Conservation (phyloP, 2,113 vertebrate genomes). For the Paraplagusia blochii region DNA sequence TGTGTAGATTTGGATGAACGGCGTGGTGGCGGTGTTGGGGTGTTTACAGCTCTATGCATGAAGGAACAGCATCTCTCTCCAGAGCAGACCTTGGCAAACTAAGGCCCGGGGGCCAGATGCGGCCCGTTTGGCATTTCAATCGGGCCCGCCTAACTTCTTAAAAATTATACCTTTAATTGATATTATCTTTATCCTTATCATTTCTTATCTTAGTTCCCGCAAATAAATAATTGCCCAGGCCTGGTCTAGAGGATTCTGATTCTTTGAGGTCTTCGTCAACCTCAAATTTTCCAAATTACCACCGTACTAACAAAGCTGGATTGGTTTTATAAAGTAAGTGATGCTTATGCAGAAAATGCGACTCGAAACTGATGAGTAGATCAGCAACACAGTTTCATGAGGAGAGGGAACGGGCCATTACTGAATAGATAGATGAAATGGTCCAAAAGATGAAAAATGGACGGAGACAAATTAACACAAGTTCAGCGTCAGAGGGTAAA, state of each 20-base stretch:
- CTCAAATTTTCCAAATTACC: slow-evolving; percentile 42
- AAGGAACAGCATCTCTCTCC: slow-evolving; percentile 25
- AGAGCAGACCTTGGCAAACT: too few species aligned
- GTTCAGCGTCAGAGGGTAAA: slow-evolving; percentile 10
- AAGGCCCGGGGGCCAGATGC: too few species aligned
- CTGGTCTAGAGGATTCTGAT: too few species aligned
- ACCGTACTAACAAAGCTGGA: slow-evolving; percentile 30
- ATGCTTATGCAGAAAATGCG: slow-evolving; percentile 42
- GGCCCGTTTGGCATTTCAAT: too few species aligned
- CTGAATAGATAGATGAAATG: slow-evolving; percentile 27
- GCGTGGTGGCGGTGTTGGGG: slow-evolving; percentile 17
- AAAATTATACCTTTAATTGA: too few species aligned
- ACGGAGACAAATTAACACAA: not conserved
- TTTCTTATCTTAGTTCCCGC: too few species aligned
- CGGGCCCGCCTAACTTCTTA: too few species aligned
- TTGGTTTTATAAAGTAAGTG: slow-evolving; percentile 31
- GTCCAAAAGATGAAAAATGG: slow-evolving; percentile 14
- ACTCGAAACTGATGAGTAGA: slow-evolving; percentile 36
- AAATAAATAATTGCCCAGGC: too few species aligned
- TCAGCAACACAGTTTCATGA: slow-evolving; percentile 31
- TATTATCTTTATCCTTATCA: too few species aligned
- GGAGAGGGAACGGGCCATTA: slow-evolving; percentile 13
- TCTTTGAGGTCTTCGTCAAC: too few species aligned
- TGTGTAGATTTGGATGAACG: slow-evolving; percentile 1
- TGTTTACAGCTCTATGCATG: slow-evolving; percentile 32